A percentile compares a stretch with the other conserved stretches of the same genome.
phyloP scores from a whole-genome alignment of 2,113 vertebrate genomes.

The Cyprinodon variegatus region DNA sequence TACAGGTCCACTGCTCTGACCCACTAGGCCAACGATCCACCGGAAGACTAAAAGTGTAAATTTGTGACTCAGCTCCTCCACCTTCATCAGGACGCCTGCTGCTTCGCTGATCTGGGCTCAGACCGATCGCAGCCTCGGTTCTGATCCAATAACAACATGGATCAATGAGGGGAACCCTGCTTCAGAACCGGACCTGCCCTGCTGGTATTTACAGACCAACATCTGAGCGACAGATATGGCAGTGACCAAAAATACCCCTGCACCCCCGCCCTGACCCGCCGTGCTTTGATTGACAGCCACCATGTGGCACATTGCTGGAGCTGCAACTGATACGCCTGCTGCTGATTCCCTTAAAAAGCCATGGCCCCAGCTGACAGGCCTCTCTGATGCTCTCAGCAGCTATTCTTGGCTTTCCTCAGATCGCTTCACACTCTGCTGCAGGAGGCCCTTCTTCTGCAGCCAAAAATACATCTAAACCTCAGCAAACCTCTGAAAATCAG shows the following conservation, averaged over 20 bases:
- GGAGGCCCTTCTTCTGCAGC: constrained; percentile 43
- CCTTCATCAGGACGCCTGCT: constrained; percentile 10
- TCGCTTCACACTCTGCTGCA: constrained; percentile 73
- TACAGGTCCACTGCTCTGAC: no score
- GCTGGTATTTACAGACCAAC: constrained; percentile 67
- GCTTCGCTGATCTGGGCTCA: constrained; percentile 11
- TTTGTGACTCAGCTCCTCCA: no score
- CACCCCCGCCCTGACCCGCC: neutral
- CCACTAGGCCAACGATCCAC: no score
- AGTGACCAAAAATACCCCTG: constrained; percentile 88
- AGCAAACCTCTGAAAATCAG: neutral
- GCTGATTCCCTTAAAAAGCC: constrained; percentile 99
- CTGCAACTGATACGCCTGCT: constrained; percentile 85
- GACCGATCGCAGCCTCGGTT: neutral
- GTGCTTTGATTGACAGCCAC: constrained; percentile 89
- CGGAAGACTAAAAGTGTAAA: no score
- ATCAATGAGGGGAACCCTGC: neutral
- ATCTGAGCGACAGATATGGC: constrained; percentile 86
- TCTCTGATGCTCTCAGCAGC: constrained; percentile 87
- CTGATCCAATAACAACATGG: neutral
- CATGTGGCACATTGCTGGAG: constrained; percentile 91
- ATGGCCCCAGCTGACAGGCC: constrained; percentile 86
- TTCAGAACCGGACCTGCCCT: neutral
- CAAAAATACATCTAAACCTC: constrained; percentile 5
- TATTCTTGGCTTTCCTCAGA: constrained; percentile 87